A percentile compares a stretch with the other conserved stretches of the same genome.
phyloP scores from a whole-genome alignment of 2,888 invertebrate species.

The Patella pellucida region DNA sequence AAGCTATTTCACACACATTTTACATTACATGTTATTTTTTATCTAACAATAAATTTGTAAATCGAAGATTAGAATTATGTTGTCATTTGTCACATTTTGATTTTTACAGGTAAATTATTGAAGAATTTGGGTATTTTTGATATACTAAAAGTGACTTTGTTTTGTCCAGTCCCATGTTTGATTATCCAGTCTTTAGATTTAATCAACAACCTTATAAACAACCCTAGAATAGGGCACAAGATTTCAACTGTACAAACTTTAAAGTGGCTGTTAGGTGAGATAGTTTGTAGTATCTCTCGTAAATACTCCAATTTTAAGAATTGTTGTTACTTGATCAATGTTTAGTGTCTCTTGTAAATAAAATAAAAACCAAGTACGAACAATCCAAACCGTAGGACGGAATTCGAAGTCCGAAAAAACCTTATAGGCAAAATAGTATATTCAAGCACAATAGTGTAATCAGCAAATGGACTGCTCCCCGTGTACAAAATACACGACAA shows the following conservation, averaged over 20 bases:
- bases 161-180: slow-evolving; percentile 24
- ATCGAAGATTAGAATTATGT: no score
- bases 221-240: slow-evolving; percentile 20
- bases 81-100: background rate
- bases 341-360: no score
- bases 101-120: slow-evolving; percentile 30
- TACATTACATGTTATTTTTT: no score
- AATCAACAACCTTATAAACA: slow-evolving; percentile 36
- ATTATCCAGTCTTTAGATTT: slow-evolving; percentile 28
- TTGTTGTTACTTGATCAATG: background rate
- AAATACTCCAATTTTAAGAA: background rate
- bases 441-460: no score
- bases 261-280: slow-evolving; percentile 30
- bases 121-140: slow-evolving; percentile 25
- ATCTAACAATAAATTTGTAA: no score
- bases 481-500: no score
- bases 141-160: slow-evolving; percentile 24
- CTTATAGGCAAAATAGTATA: no score
- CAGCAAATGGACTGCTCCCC: no score
- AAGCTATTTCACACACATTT: no score
- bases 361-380: no score
- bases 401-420: no score
- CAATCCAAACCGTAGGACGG: no score
- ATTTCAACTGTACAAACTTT: slow-evolving; percentile 24
- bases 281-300: background rate